Conservation (phyloP, 2,888 invertebrate species). For the Eilema depressum region DNA sequence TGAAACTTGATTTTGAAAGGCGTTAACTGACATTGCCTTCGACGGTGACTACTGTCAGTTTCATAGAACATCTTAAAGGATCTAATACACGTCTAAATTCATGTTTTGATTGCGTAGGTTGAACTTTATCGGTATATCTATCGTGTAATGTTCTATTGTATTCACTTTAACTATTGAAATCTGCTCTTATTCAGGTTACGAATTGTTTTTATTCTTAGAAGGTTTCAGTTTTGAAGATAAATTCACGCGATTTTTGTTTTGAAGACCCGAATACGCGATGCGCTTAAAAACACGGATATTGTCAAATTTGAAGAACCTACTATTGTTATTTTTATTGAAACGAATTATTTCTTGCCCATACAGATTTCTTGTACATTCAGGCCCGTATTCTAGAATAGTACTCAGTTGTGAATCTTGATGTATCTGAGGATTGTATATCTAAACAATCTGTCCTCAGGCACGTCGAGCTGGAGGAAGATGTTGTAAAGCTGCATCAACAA, state of each 20-base stretch:
- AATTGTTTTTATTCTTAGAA: constrained; percentile 39
- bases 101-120: constrained; percentile 66
- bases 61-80: constrained; percentile 62
- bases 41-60: constrained; percentile 61
- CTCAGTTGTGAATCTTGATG: too few relatives aligned
- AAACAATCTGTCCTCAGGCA: too few relatives aligned
- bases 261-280: neutral
- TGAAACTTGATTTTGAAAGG: constrained; percentile 58
- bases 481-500: too few relatives aligned
- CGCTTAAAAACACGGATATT: neutral
- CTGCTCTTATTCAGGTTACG: constrained; percentile 64
- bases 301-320: too few relatives aligned
- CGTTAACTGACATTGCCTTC: constrained; percentile 63
- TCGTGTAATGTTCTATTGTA: constrained; percentile 70
- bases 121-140: constrained; percentile 65
- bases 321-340: too few relatives aligned
- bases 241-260: neutral
- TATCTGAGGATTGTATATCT: too few relatives aligned
- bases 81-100: constrained; percentile 33
- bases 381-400: too few relatives aligned
- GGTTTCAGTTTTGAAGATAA: neutral
- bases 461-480: too few relatives aligned
- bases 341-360: too few relatives aligned
- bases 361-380: too few relatives aligned
- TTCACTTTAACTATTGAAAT: constrained; percentile 64